Evolutionary conservation across 2,888 invertebrate genomes (phyloP), one percentile per base, ranked within the genome.

Genomic region (Synanthedon tipuliformis): DNA sequence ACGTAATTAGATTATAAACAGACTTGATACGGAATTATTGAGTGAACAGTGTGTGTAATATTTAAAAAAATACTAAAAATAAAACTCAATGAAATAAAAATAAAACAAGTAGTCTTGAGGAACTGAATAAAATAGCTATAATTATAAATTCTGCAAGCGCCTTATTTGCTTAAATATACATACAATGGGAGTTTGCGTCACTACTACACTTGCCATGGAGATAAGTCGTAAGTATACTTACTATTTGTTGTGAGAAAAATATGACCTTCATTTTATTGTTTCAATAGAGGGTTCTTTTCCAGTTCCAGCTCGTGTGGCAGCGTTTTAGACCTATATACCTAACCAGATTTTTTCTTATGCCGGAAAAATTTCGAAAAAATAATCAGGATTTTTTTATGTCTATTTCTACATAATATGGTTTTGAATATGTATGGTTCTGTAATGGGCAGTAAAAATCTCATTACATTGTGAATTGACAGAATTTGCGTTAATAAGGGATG

Each of bases 141-240:
- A 34, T 34, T 34, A 34, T 10, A 34, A 34, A 7, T 34, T 34
- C 10, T 34, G 34, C 34, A 10, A 34, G 3, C 2, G 34, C 34
- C 34, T 34, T 34, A 34, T 34, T 34, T 34, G 34, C 34, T 34
- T 34, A 10, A 34, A 51, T 53, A 55, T 59, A 56, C 55, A 61
- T 58, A 70, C 62, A 59, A 83, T 84, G 84, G 84, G 84, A 59
- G 84, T 83, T 53, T 80, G 73, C 66, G 73, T 84, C 34, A 74
- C 81, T 3, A 82, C 70, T 57, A 84, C 84, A 40, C 63, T 86
- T 57, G 84, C 85, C 16, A 85, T 86, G 86, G 86, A 87, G 60
- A 73, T 85, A 54, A 81, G 75, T 59, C 83, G 86, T 87, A 69
- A 85, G 85, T 85, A 67, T 40, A 34, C 34, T 34, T 2, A 7